Conservation (phyloP, 1,140 invertebrate genomes). For the Plectrocnemia conspersa region DNA sequence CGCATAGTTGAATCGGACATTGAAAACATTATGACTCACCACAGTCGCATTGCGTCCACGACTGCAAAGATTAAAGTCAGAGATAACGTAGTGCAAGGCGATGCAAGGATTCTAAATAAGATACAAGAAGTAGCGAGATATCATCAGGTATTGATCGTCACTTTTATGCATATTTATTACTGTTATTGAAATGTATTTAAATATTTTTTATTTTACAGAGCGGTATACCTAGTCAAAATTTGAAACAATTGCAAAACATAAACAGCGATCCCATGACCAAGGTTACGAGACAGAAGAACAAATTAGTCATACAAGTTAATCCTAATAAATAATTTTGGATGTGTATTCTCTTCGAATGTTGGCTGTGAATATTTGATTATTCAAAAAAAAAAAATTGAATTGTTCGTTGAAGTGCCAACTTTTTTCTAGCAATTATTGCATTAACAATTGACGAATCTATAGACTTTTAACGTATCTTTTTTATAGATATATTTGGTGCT, state of each 20-base stretch:
- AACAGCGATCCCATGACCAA: slow-evolving; percentile 60
- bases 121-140: slow-evolving; percentile 31
- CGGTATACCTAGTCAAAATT: slow-evolving; percentile 55
- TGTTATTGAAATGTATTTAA: neutral
- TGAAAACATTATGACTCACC: slow-evolving; percentile 23
- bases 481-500: too few relatives aligned
- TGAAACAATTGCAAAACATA: slow-evolving; percentile 56
- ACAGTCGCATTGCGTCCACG: slow-evolving; percentile 24
- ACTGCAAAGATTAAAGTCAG: slow-evolving; percentile 30
- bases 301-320: slow-evolving; percentile 63
- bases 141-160: slow-evolving; percentile 29
- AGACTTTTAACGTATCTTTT: too few relatives aligned
- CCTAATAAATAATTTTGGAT: slow-evolving; percentile 21
- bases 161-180: neutral
- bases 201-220: slow-evolving; percentile 40
- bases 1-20: slow-evolving; percentile 15
- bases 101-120: slow-evolving; percentile 24
- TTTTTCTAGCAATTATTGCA: too few relatives aligned
- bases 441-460: too few relatives aligned
- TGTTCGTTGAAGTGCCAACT: too few relatives aligned
- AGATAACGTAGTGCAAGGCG: slow-evolving; percentile 22
- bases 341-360: too few relatives aligned
- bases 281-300: slow-evolving; percentile 70
- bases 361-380: too few relatives aligned
- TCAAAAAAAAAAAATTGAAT: too few relatives aligned